Percentiles rank a stretch among this genome's conserved stretches.
Evolutionary conservation across 2,888 invertebrate species (phyloP).

Genomic region (Eustalomyia histrio): DNA sequence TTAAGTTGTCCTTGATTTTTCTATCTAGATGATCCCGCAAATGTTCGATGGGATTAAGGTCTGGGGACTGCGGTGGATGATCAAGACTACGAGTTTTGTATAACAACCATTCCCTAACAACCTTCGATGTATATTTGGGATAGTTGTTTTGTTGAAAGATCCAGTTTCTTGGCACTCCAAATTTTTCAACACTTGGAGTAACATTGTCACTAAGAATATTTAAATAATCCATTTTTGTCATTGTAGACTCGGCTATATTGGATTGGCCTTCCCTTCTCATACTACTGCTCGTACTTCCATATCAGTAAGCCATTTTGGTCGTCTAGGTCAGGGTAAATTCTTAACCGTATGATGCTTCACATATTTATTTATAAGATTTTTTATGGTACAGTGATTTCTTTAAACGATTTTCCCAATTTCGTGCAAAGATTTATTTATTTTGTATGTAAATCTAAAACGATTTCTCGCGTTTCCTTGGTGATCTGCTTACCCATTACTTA

Average conservation of each 20-base stretch:
- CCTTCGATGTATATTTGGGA: conserved; percentile 15
- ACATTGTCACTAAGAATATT: not conserved
- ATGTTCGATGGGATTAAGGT: conserved; percentile 35
- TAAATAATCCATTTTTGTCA: not conserved
- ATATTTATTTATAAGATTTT: no score
- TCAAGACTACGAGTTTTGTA: conserved; percentile 3
- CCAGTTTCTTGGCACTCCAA: no score
- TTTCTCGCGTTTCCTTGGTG: no score
- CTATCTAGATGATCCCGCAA: conserved; percentile 2
- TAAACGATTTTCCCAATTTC: no score
- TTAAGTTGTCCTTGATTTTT: conserved; percentile 12
- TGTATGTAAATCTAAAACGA: no score
- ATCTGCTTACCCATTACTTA: no score
- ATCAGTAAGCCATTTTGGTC: conserved; percentile 9
- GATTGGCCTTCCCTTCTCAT: not conserved
- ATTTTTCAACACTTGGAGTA: conserved; percentile 9
- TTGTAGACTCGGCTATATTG: not conserved
- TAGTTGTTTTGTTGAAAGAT: conserved; percentile 30
- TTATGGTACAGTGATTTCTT: no score
- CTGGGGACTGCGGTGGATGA: no score
- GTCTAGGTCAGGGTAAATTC: not conserved
- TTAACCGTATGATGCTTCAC: not conserved
- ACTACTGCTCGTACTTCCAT: conserved; percentile 21
- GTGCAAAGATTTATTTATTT: no score
- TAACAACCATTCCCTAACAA: conserved; percentile 36